These are phyloP conservation scores for Leptoclinus maculatus DNA, from an alignment of 2,797 vertebrate genomes.

Conservation along the genomic window DNA sequence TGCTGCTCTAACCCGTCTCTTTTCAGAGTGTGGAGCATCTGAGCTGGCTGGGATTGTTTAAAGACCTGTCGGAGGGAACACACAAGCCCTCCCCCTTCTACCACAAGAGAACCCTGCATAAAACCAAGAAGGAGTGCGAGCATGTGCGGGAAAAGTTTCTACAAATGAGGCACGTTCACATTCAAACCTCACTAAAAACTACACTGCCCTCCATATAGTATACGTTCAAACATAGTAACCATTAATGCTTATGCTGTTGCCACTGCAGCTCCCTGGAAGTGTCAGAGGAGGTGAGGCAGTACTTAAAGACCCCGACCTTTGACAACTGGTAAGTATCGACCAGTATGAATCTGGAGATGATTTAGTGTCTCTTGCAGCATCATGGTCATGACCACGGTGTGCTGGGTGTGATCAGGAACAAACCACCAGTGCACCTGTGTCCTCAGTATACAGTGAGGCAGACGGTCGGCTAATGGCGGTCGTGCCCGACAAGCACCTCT, in stretches of 20 bases:
- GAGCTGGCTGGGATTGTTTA: slow-evolving; percentile 87
- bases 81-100: slow-evolving; percentile 86
- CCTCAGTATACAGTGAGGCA: slow-evolving; percentile 4
- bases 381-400: background rate
- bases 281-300: slow-evolving; percentile 85
- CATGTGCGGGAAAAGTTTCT: slow-evolving; percentile 83
- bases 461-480: slow-evolving; percentile 9
- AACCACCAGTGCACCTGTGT: slow-evolving; percentile 42
- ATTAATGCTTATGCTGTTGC: background rate
- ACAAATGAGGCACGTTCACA: slow-evolving; percentile 80
- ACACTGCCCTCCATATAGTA: background rate
- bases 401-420: slow-evolving; percentile 9
- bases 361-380: background rate
- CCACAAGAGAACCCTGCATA: slow-evolving; percentile 83
- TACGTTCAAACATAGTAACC: background rate
- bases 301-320: slow-evolving; percentile 87
- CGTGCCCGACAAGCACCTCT: slow-evolving; percentile 40
- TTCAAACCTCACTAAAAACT: background rate
- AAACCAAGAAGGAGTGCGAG: slow-evolving; percentile 84
- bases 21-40: slow-evolving; percentile 85
- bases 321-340: slow-evolving; percentile 83
- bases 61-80: slow-evolving; percentile 82
- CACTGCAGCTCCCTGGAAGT: slow-evolving; percentile 82
- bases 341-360: background rate
- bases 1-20: background rate